Evolutionary conservation across 1,140 invertebrate species (phyloP).

Genomic region (honey bee (Apis mellifera)): Amel_HAv3.1 CM009938.2:753001-753500

Average conservation of each 20-base stretch:
- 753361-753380: not conserved
- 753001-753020: not conserved
- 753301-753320: not conserved
- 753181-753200: constrained; percentile 9
- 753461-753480: too few relatives aligned
- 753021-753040: too few relatives aligned
- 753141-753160: constrained; percentile 52
- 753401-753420: not conserved
- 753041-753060: not conserved
- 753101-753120: constrained; percentile 24
- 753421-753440: not conserved
- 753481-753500: too few relatives aligned
- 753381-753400: too few relatives aligned
- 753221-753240: constrained; percentile 10
- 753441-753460: too few relatives aligned
- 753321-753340: not conserved
- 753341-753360: constrained; percentile 7
- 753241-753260: not conserved
- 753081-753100: constrained; percentile 17
- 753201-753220: not conserved
- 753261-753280: constrained; percentile 23
- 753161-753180: constrained; percentile 56
- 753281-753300: constrained; percentile 38
- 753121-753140: constrained; percentile 31
- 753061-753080: constrained; percentile 28